Evolutionary conservation across 2,797 vertebrate species (phyloP).

Genomic region (Remorina albescens): DNA sequence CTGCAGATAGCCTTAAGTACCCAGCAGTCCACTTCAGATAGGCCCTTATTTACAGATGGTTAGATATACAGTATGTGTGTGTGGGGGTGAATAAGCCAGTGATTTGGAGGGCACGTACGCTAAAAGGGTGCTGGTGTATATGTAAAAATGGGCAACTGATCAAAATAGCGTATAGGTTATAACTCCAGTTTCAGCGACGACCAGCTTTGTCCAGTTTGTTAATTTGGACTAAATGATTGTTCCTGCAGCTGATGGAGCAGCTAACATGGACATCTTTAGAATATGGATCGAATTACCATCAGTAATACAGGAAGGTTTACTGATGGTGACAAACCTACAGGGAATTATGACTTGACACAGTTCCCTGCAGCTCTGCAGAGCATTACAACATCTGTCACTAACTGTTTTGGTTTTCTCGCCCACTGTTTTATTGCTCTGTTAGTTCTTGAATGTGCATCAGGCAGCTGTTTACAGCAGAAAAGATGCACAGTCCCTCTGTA

Average conservation of each 20-base stretch:
- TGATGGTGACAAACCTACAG: neutral
- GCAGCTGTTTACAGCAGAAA: too few species aligned
- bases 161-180: slow-evolving; percentile 1
- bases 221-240: neutral
- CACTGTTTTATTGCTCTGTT: too few species aligned
- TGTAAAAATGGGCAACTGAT: slow-evolving; percentile 29
- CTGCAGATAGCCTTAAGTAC: slow-evolving; percentile 84
- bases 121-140: slow-evolving; percentile 45
- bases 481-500: too few species aligned
- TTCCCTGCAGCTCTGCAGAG: neutral
- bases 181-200: neutral
- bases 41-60: slow-evolving; percentile 75
- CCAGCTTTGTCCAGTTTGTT: neutral
- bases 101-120: slow-evolving; percentile 58
- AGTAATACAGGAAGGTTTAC: neutral
- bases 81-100: slow-evolving; percentile 35
- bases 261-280: neutral
- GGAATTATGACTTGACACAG: neutral
- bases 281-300: neutral
- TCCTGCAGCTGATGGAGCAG: neutral
- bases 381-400: too few species aligned
- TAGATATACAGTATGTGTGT: slow-evolving; percentile 66
- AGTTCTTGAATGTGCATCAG: too few species aligned
- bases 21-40: slow-evolving; percentile 75
- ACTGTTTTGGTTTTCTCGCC: neutral